phyloP scores from a whole-genome alignment of 2,888 invertebrate genomes.

The Eupithecia insigniata region DNA sequence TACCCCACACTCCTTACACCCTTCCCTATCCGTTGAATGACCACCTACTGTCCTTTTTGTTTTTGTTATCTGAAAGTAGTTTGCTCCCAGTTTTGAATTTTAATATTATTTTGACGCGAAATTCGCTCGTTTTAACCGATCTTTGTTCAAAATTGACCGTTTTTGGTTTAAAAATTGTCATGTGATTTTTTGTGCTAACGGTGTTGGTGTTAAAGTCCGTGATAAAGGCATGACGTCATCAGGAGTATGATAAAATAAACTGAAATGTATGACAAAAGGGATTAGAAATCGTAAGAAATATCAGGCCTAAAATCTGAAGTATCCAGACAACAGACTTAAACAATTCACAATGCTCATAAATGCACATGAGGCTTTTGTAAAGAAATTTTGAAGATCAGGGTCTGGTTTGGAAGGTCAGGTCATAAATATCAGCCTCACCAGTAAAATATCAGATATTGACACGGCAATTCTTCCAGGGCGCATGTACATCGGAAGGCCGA shows the following conservation, averaged over 20 bases:
- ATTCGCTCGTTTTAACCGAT: conserved; percentile 41
- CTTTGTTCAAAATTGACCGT: conserved; percentile 43
- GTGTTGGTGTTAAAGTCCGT: conserved; percentile 63
- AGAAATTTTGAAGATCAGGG: background rate
- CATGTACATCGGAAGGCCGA: conserved; percentile 73
- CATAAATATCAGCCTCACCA: conserved; percentile 5
- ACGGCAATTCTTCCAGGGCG: conserved; percentile 65
- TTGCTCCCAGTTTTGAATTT: conserved; percentile 33
- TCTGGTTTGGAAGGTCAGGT: background rate
- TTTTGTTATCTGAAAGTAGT: conserved; percentile 41
- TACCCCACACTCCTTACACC: conserved; percentile 54
- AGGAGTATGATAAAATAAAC: conserved; percentile 75
- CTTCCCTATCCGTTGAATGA: conserved; percentile 66
- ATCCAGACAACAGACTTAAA: conserved; percentile 1
- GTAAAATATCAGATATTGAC: conserved; percentile 32
- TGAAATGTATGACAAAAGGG: conserved; percentile 74
- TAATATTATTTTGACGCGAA: conserved; percentile 27
- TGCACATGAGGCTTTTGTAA: conserved; percentile 8
- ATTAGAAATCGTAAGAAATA: conserved; percentile 35
- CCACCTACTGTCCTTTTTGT: conserved; percentile 38
- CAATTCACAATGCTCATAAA: background rate
- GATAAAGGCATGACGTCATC: conserved; percentile 66
- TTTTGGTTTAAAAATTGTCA: conserved; percentile 46
- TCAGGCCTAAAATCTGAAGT: conserved; percentile 4
- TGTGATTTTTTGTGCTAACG: conserved; percentile 75